phyloP scores from a whole-genome alignment of 2,113 vertebrate genomes.

The Myotis brandtii region DNA sequence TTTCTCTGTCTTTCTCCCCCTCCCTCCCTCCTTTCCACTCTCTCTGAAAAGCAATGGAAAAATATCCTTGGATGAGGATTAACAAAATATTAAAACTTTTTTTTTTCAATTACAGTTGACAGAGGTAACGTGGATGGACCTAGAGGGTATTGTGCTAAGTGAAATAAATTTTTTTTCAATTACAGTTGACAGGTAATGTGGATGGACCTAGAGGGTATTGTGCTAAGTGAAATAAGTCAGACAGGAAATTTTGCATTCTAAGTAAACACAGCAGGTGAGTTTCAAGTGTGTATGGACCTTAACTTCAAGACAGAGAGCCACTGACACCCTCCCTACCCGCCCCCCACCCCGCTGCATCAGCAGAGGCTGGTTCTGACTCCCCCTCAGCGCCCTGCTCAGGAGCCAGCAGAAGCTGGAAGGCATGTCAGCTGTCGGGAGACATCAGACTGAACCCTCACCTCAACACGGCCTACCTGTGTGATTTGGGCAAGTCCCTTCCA shows the following conservation, averaged over 20 bases:
- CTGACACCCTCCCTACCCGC: background rate
- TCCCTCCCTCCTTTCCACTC: too few relatives aligned
- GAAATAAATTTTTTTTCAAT: background rate
- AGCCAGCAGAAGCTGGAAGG: background rate
- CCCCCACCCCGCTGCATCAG: rapidly evolving
- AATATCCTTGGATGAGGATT: too few relatives aligned
- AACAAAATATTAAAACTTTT: background rate
- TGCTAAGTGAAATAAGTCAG: background rate
- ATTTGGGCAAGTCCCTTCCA: background rate
- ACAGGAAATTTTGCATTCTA: background rate
- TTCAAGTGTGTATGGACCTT: background rate
- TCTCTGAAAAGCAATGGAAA: too few relatives aligned
- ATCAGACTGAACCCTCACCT: background rate
- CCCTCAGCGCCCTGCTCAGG: rapidly evolving
- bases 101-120: background rate
- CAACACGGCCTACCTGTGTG: background rate
- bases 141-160: background rate
- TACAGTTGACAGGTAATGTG: background rate
- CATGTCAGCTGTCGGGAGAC: background rate
- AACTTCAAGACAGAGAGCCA: background rate
- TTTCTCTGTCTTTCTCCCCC: too few relatives aligned
- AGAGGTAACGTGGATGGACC: background rate
- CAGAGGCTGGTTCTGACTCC: background rate
- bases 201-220: background rate
- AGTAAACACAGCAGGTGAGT: background rate